Evolutionary conservation across 2,113 vertebrate species (phyloP).

Genomic region (Papio anubis): DNA sequence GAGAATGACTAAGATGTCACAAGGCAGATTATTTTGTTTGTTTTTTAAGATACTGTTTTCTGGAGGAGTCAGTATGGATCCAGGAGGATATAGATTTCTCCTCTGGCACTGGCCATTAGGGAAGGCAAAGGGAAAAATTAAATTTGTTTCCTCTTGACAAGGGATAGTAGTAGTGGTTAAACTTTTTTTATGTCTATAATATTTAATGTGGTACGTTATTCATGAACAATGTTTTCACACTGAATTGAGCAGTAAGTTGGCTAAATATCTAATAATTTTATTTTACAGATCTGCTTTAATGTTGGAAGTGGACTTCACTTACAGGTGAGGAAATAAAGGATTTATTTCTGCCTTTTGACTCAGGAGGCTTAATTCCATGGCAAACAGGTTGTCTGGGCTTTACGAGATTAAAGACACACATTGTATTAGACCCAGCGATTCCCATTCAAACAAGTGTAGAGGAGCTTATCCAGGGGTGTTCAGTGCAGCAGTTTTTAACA

Average conservation of each 20-base stretch:
- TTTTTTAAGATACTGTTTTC: not conserved
- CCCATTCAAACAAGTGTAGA: not conserved
- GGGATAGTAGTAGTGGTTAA: not conserved
- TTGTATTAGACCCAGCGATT: not conserved
- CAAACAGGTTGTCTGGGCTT: not conserved
- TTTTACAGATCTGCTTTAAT: conserved; percentile 82
- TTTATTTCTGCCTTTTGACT: not conserved
- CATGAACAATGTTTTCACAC: not conserved
- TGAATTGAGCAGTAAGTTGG: not conserved
- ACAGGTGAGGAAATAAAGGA: conserved; percentile 78
- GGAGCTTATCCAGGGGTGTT: not conserved
- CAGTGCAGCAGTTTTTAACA: not conserved
- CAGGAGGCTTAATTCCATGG: not conserved
- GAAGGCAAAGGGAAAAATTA: not conserved
- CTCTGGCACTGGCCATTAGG: not conserved
- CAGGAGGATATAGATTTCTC: not conserved
- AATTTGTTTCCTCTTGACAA: conserved; percentile 22
- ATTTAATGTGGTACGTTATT: not conserved
- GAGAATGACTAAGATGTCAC: not conserved
- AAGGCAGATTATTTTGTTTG: not conserved
- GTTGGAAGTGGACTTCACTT: conserved; percentile 82
- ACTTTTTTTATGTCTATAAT: not conserved
- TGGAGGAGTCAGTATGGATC: not conserved
- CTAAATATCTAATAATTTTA: conserved; percentile 52
- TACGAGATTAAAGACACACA: not conserved